A percentile compares a stretch with the other conserved stretches of the same genome.
Evolutionary conservation across 2,797 vertebrate species (phyloP).

Genomic region (Molossus alvarezi): DNA sequence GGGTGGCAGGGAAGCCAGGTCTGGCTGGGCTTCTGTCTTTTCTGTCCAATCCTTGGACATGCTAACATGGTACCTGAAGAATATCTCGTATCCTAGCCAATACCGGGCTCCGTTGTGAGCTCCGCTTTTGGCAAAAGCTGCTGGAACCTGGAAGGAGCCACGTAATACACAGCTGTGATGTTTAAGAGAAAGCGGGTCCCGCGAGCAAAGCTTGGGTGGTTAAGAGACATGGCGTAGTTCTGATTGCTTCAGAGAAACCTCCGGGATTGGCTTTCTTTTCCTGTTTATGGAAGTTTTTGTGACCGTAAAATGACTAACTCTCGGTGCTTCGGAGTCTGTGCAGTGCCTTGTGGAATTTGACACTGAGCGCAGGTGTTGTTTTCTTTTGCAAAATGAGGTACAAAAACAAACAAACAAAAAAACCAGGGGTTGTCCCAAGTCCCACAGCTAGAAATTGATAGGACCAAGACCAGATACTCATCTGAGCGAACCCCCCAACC

Average conservation of each 20-base stretch:
- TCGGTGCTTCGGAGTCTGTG: not conserved
- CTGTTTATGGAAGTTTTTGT: constrained; percentile 39
- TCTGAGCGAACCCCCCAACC: not conserved
- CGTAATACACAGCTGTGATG: not conserved
- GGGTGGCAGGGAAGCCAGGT: not conserved
- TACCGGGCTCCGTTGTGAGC: not conserved
- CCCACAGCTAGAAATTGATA: not conserved
- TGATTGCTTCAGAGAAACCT: constrained; percentile 3
- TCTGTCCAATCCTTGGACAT: not conserved
- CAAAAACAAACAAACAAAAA: too few species aligned
- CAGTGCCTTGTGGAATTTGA: constrained; percentile 17
- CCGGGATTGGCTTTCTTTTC: not conserved
- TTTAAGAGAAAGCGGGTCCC: not conserved
- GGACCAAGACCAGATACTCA: too few species aligned
- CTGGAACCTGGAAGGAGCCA: constrained; percentile 6
- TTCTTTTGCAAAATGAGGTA: constrained; percentile 41
- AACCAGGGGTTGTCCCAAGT: not conserved
- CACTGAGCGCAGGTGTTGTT: constrained; percentile 32
- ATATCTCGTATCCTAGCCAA: not conserved
- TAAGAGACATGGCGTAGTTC: not conserved
- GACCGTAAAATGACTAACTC: not conserved
- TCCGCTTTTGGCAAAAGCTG: not conserved
- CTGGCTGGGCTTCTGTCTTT: not conserved
- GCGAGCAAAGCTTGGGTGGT: not conserved
- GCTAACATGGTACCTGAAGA: not conserved